Evolutionary conservation across 2,113 vertebrate genomes (phyloP).

Genomic region (Toxotes jaculatrix): DNA sequence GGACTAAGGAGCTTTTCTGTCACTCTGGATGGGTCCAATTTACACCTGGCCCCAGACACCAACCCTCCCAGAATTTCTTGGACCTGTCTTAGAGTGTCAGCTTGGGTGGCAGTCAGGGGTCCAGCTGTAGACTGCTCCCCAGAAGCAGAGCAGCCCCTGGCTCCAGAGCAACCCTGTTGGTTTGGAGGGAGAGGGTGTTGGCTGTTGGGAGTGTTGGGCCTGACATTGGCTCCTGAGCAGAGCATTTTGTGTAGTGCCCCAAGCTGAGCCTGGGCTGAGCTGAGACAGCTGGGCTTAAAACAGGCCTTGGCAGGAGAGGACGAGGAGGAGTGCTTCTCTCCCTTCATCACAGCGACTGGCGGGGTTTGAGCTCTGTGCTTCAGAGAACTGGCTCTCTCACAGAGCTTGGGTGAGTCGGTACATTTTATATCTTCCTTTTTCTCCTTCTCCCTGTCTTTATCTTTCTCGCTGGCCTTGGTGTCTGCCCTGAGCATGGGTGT

Average conservation of each 20-base stretch:
- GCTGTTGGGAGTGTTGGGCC: conserved; percentile 75
- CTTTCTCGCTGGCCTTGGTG: conserved; percentile 62
- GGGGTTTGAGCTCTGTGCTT: conserved; percentile 78
- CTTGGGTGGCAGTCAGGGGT: conserved; percentile 74
- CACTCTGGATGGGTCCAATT: conserved; percentile 78
- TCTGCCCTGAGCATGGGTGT: conserved; percentile 76
- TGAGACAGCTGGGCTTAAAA: conserved; percentile 82
- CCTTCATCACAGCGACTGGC: conserved; percentile 76
- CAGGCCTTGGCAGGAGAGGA: conserved; percentile 80
- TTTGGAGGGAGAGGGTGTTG: conserved; percentile 69
- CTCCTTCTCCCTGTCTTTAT: conserved; percentile 65
- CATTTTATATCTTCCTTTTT: conserved; percentile 70
- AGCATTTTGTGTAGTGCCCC: conserved; percentile 82
- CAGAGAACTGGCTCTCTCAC: conserved; percentile 73
- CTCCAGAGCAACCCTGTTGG: conserved; percentile 76
- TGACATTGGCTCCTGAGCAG: conserved; percentile 78
- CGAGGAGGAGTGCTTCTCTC: conserved; percentile 68
- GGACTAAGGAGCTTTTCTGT: conserved; percentile 77
- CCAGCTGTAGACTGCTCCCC: conserved; percentile 59
- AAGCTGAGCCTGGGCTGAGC: conserved; percentile 79
- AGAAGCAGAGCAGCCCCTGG: conserved; percentile 68
- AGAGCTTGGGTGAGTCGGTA: conserved; percentile 69
- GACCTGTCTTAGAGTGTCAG: conserved; percentile 82
- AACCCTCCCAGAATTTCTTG: conserved; percentile 88
- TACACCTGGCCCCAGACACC: conserved; percentile 84